phyloP scores from a whole-genome alignment of 2,113 vertebrate species.

The Percina caprodes region DNA sequence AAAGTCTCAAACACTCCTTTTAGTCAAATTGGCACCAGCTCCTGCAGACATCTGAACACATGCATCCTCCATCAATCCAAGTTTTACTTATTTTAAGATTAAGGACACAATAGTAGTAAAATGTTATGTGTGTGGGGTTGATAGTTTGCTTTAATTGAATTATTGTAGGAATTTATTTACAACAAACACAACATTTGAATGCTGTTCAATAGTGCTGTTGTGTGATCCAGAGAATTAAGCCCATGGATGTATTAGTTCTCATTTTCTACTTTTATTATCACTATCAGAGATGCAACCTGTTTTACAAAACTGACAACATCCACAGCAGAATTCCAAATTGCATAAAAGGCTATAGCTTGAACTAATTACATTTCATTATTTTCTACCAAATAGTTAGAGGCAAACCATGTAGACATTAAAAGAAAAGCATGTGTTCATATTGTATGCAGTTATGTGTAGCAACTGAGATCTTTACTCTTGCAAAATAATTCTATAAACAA shows the following conservation, averaged over 20 bases:
- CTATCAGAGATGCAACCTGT: neutral
- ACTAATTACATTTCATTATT: too few relatives aligned
- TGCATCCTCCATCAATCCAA: neutral
- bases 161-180: neutral
- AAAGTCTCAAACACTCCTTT: constrained; percentile 9
- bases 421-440: neutral
- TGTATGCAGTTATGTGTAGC: neutral
- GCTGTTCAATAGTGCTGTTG: neutral
- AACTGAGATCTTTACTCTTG: neutral
- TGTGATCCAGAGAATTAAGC: neutral
- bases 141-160: neutral
- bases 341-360: neutral
- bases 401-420: neutral
- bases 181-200: constrained; percentile 5
- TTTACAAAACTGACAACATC: neutral
- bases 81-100: neutral
- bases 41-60: neutral
- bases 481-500: neutral
- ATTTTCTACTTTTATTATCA: neutral
- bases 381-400: neutral
- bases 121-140: neutral
- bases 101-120: neutral
- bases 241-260: neutral
- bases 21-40: neutral
- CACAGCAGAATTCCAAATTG: neutral